Conservation (phyloP, 2,888 invertebrate genomes). For the Cremastinae sp. region DNA sequence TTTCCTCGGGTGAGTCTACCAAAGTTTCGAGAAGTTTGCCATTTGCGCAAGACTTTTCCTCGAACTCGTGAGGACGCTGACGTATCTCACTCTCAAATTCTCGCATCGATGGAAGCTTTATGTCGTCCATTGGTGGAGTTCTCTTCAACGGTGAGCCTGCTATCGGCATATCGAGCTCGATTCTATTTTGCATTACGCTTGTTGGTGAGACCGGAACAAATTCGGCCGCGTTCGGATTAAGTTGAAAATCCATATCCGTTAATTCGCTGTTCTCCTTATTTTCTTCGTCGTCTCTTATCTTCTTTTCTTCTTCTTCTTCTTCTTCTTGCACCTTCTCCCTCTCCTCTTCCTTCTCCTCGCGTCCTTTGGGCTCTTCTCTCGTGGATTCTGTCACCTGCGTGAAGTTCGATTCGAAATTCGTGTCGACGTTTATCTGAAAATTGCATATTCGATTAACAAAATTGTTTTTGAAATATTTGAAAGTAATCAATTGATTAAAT, state of each 20-base stretch:
- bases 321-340: constrained; percentile 37
- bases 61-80: constrained; percentile 83
- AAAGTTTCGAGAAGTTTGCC: constrained; percentile 54
- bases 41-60: constrained; percentile 60
- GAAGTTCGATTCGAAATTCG: constrained; percentile 10
- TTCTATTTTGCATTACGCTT: constrained; percentile 79
- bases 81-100: constrained; percentile 86
- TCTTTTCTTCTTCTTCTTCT: constrained; percentile 38
- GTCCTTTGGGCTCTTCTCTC: constrained; percentile 45
- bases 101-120: constrained; percentile 82
- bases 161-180: constrained; percentile 69
- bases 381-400: constrained; percentile 3
- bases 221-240: constrained; percentile 93
- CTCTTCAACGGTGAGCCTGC: constrained; percentile 87
- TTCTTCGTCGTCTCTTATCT: constrained; percentile 33
- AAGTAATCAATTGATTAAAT: not conserved
- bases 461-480: not conserved
- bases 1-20: constrained; percentile 65
- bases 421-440: constrained; percentile 66
- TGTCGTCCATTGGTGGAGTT: constrained; percentile 83
- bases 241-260: constrained; percentile 85
- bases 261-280: constrained; percentile 6
- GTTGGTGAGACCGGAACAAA: constrained; percentile 88
- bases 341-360: constrained; percentile 35
- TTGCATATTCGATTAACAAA: not conserved